Percentiles rank a stretch among this genome's conserved stretches.
These are phyloP conservation scores for Glossosoma conforme DNA, from an alignment of 1,140 invertebrate genomes.

Conservation along the genomic window DNA sequence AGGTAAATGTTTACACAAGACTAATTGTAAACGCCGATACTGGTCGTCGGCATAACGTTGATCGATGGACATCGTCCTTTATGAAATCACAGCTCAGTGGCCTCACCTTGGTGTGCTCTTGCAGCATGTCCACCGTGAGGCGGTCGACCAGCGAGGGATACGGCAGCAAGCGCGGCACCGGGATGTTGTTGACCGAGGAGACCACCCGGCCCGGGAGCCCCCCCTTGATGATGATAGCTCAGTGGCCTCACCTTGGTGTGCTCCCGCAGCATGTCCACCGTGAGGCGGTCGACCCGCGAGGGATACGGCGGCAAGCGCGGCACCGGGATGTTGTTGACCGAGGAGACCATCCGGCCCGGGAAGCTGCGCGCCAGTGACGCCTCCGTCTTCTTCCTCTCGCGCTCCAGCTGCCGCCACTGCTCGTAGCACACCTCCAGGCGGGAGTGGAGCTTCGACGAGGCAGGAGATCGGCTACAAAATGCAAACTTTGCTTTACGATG, in stretches of 20 bases:
- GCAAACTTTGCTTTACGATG: too few relatives aligned
- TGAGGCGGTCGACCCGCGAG: slow-evolving; percentile 75
- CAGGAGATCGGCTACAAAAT: slow-evolving; percentile 49
- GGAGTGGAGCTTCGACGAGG: slow-evolving; percentile 64
- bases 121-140: slow-evolving; percentile 75
- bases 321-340: slow-evolving; percentile 75
- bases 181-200: slow-evolving; percentile 75
- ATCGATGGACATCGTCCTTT: too few relatives aligned
- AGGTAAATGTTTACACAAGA: too few relatives aligned
- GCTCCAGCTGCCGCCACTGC: slow-evolving; percentile 76
- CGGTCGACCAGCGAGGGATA: slow-evolving; percentile 80
- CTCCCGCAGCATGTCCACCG: slow-evolving; percentile 79
- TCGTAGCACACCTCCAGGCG: slow-evolving; percentile 77
- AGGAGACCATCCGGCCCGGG: slow-evolving; percentile 75
- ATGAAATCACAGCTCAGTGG: neutral
- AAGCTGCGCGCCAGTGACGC: slow-evolving; percentile 75
- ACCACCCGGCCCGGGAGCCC: slow-evolving; percentile 78
- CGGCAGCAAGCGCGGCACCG: slow-evolving; percentile 71
- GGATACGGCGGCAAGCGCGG: slow-evolving; percentile 75
- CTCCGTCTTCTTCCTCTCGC: slow-evolving; percentile 81
- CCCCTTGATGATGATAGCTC: neutral
- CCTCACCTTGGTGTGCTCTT: slow-evolving; percentile 63
- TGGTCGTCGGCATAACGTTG: too few relatives aligned
- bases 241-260: slow-evolving; percentile 52
- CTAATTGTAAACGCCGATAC: too few relatives aligned